Conservation (phyloP, 1,140 invertebrate species). For the Drosophila ambigua region DNA sequence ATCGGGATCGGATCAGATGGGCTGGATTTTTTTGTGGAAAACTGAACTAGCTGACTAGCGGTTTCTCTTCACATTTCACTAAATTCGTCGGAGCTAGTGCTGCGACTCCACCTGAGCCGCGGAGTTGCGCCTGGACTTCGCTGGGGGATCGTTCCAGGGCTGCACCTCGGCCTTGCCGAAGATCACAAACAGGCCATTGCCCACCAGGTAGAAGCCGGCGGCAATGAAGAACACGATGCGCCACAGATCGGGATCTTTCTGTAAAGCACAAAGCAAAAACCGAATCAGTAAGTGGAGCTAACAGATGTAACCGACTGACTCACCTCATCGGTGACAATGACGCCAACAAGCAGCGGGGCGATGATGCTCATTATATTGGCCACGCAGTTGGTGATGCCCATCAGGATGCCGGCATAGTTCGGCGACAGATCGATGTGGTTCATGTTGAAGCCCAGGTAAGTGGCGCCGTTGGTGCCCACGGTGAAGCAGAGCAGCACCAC, state of each 20-base stretch:
- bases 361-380: constrained; percentile 90
- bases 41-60: constrained; percentile 67
- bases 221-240: constrained; percentile 90
- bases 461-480: constrained; percentile 91
- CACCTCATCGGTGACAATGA: constrained; percentile 88
- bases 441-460: constrained; percentile 89
- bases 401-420: constrained; percentile 89
- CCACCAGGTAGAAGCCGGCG: constrained; percentile 88
- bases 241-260: constrained; percentile 87
- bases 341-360: constrained; percentile 88
- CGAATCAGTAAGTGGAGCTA: background rate
- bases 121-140: constrained; percentile 62
- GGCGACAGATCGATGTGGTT: constrained; percentile 91
- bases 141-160: constrained; percentile 87
- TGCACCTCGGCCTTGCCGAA: constrained; percentile 87
- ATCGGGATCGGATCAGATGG: background rate
- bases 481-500: constrained; percentile 87
- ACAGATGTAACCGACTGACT: constrained; percentile 4
- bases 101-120: constrained; percentile 67
- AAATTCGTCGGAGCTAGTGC: constrained; percentile 44
- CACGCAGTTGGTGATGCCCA: constrained; percentile 90
- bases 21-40: constrained; percentile 35
- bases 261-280: constrained; percentile 11
- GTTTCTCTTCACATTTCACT: constrained; percentile 19
- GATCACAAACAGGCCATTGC: constrained; percentile 88